Percentiles rank a stretch among this genome's conserved stretches.
Conservation (phyloP, 2,888 invertebrate genomes). For the Gastracanthus pulcherrimus region DNA sequence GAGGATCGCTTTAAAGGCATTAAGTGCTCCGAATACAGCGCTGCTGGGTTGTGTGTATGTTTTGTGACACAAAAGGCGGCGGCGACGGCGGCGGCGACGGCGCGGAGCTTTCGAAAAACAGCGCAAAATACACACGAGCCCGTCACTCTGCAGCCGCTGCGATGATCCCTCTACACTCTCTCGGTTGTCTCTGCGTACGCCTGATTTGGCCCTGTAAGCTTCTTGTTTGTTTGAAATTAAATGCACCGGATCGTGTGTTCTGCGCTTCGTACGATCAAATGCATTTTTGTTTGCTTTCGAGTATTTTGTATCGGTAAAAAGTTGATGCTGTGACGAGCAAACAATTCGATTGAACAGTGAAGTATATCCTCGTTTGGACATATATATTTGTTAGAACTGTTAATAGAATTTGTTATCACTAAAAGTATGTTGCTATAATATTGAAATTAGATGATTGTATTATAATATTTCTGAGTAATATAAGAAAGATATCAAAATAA, state of each 20-base stretch:
- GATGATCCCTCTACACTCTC: neutral
- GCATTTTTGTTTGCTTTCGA: constrained; percentile 19
- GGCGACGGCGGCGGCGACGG: too few relatives aligned
- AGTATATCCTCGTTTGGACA: too few relatives aligned
- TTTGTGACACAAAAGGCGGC: constrained; percentile 34
- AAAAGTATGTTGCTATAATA: too few relatives aligned
- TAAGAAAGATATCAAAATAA: too few relatives aligned
- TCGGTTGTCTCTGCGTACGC: neutral
- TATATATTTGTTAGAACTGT: too few relatives aligned
- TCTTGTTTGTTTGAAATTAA: constrained; percentile 39
- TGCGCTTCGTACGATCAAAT: neutral
- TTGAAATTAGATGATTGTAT: too few relatives aligned
- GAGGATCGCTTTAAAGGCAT: constrained; percentile 70
- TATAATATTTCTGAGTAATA: too few relatives aligned
- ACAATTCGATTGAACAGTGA: neutral
- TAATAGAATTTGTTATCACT: too few relatives aligned
- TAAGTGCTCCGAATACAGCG: constrained; percentile 53
- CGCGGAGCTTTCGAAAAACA: constrained; percentile 50
- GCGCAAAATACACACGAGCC: constrained; percentile 41
- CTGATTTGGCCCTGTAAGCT: too few relatives aligned
- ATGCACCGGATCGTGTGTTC: constrained; percentile 3
- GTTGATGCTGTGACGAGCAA: neutral
- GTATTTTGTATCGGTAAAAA: constrained; percentile 23
- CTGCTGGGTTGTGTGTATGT: too few relatives aligned
- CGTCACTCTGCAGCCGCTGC: neutral